Conservation (phyloP, 30 jellyfish, hydroid and myxozoan genomes). For the Aurelia aurita complex sp. Pacific region DNA sequence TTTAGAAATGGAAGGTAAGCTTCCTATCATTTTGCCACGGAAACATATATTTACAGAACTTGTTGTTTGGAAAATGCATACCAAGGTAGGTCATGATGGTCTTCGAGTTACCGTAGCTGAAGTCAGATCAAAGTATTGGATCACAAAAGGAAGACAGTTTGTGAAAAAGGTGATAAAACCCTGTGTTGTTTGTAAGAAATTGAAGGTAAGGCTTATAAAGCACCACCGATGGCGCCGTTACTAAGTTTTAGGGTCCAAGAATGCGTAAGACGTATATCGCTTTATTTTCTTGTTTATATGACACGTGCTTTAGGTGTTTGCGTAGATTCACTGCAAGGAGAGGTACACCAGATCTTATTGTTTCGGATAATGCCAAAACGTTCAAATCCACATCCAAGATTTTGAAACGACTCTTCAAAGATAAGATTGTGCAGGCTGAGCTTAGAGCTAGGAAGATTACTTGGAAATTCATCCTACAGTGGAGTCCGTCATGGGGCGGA, state of each 20-base stretch:
- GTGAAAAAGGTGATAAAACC: slow-evolving; percentile 9
- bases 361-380: background rate
- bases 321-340: slow-evolving; percentile 3
- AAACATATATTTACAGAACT: background rate
- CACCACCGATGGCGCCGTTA: slow-evolving; percentile 42
- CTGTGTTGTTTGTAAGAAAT: slow-evolving; percentile 24
- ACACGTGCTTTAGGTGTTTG: slow-evolving; percentile 6
- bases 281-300: slow-evolving; percentile 14
- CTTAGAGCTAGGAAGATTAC: background rate
- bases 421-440: background rate
- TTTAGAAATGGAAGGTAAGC: background rate
- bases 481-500: slow-evolving; percentile 48
- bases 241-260: slow-evolving; percentile 19
- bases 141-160: slow-evolving; percentile 46
- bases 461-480: slow-evolving; percentile 26
- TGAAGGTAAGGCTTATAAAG: slow-evolving; percentile 23
- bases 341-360: background rate
- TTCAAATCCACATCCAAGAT: background rate
- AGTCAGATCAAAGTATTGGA: slow-evolving; percentile 27
- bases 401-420: background rate
- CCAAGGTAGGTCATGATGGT: background rate
- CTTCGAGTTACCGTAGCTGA: slow-evolving; percentile 35
- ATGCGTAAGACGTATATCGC: slow-evolving; percentile 7
- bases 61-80: background rate
- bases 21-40: background rate